A percentile compares a stretch with the other conserved stretches of the same genome.
Evolutionary conservation across 2,888 invertebrate genomes (phyloP).

Genomic region (Conistra vaccinii): DNA sequence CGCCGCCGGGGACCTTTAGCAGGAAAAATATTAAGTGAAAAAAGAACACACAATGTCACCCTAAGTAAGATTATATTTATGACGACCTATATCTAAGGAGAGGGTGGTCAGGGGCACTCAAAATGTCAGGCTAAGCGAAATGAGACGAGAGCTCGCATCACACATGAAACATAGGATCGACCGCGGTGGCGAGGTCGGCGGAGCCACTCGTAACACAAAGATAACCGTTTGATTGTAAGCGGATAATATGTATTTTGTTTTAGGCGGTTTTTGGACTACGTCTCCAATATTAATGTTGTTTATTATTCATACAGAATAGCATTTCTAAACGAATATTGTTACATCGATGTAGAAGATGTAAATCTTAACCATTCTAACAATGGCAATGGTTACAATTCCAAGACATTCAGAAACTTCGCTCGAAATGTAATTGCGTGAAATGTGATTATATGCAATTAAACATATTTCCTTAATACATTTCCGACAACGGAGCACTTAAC

Average conservation of each 20-base stretch:
- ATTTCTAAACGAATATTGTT: not conserved
- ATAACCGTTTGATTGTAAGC: conserved; percentile 65
- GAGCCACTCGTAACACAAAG: conserved; percentile 58
- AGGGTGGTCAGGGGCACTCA: conserved; percentile 72
- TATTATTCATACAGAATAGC: conserved; percentile 34
- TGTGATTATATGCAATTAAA: conserved; percentile 48
- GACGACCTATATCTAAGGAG: conserved; percentile 74
- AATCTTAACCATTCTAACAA: conserved; percentile 16
- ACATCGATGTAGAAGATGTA: not conserved
- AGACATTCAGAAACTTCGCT: conserved; percentile 10
- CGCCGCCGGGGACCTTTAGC: conserved; percentile 89
- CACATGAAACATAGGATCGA: conserved; percentile 59
- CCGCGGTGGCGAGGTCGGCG: conserved; percentile 5
- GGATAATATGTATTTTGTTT: conserved; percentile 56
- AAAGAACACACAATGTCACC: conserved; percentile 87
- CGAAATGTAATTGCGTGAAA: conserved; percentile 31
- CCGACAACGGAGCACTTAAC: conserved; percentile 48
- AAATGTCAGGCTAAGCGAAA: conserved; percentile 71
- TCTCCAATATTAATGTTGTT: conserved; percentile 42
- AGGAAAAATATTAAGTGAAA: conserved; percentile 90
- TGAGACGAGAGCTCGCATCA: conserved; percentile 67
- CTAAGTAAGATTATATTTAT: conserved; percentile 85
- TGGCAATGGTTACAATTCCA: conserved; percentile 1
- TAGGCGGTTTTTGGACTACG: conserved; percentile 31
- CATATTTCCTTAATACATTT: conserved; percentile 52